phyloP scores from a whole-genome alignment of 2,113 vertebrate genomes.

The Nothobranchius furzeri region DNA sequence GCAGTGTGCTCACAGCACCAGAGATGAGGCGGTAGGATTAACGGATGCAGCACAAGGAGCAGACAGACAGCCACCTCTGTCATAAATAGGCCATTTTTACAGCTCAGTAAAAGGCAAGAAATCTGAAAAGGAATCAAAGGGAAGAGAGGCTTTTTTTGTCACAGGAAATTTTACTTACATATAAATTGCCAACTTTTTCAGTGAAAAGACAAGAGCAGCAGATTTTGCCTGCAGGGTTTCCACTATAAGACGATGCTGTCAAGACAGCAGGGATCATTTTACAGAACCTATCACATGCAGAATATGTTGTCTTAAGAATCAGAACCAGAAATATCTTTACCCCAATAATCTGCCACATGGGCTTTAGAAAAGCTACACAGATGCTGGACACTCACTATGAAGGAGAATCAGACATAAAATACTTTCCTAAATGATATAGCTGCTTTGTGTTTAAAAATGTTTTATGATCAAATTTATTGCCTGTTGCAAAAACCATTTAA shows the following conservation, averaged over 20 bases:
- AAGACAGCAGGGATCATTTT: conserved; percentile 20
- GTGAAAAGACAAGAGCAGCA: neutral
- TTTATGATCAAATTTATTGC: conserved; percentile 30
- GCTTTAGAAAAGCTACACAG: conserved; percentile 23
- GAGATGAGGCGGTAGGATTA: neutral
- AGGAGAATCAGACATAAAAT: conserved; percentile 31
- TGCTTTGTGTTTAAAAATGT: conserved; percentile 28
- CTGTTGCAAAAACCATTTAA: conserved; percentile 33
- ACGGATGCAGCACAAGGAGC: neutral
- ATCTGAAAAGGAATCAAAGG: neutral
- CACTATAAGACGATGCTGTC: conserved; percentile 12
- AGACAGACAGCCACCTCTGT: neutral
- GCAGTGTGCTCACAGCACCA: neutral
- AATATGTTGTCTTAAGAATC: conserved; percentile 17
- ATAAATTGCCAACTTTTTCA: neutral
- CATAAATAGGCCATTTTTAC: neutral
- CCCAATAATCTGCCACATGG: conserved; percentile 14
- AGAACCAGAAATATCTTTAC: conserved; percentile 16
- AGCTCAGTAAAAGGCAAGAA: too few relatives aligned
- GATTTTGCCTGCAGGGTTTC: conserved; percentile 6
- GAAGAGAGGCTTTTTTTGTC: neutral
- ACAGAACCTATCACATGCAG: conserved; percentile 22
- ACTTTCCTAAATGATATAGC: neutral
- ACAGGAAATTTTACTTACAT: neutral
- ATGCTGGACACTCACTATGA: conserved; percentile 15